Base-by-base conservation (phyloP, 2,113 vertebrate species). In the Rhea americana region DNA sequence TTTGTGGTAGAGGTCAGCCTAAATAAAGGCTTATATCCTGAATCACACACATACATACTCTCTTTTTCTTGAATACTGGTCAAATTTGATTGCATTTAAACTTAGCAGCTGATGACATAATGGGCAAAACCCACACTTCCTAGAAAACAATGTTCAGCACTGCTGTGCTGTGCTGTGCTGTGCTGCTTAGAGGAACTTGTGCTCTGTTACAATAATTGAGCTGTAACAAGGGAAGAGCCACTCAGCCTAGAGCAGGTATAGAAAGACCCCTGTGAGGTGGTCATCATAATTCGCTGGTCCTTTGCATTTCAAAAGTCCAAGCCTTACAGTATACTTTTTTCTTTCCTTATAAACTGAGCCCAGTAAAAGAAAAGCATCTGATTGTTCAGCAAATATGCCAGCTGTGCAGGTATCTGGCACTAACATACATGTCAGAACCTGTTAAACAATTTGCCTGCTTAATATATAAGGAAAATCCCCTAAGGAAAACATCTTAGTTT, bases 331-430 rank as follows among this genome's bases (percentile, higher is more conserved):
- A 9, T 48, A 3, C 2, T 15, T 56, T 37, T 61, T 82, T 41
- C 28, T 63, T 80, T 74, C 68, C 66, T 81, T 41, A 11, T 20
- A 22, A 86, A 50, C 26, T 14, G 66, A 94, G 26, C 30, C 16
- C 26, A 24, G 26, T 12, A 37, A 25, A 70, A 66, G 65, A 61
- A 75, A 72, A 86, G 20, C 77, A 59, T 76, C 77, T 32, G 45
- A 68, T 32, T 79, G 37, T 67, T 90, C 78, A 78, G 77, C 67
- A 63, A 50, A 20, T 41, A 5, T 82, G 81, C 58, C 83, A 91
- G 74, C 62, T 91, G 91, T 73, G 93, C 77, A 73, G 85, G 63
- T 94, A 88, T 70, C 73, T 94, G 90, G 90, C 88, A 91, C 85
- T 86, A 89, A 93, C 77, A 50, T 6, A 25, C n/a, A 5, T 9